These are phyloP conservation scores for Eupithecia tripunctaria DNA, from an alignment of 2,888 invertebrate species.

Conservation along the genomic window DNA sequence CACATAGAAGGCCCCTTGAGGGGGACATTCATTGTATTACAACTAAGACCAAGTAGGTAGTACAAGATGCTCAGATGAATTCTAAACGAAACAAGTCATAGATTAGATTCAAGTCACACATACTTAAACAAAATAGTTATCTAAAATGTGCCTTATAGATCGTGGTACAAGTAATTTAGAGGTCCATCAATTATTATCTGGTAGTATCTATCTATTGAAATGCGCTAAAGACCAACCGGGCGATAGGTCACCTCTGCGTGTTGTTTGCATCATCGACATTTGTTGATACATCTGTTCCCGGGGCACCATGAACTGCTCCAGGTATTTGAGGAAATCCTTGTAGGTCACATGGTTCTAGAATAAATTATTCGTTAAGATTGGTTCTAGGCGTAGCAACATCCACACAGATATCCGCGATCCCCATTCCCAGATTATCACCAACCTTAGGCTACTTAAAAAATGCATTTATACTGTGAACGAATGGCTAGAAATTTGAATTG, in stretches of 20 bases:
- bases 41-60: too few relatives aligned
- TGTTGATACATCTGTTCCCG: constrained; percentile 78
- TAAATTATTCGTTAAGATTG: background rate
- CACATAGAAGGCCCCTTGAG: background rate
- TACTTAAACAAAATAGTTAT: too few relatives aligned
- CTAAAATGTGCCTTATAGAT: too few relatives aligned
- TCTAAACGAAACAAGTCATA: background rate
- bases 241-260: constrained; percentile 64
- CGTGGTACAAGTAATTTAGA: too few relatives aligned
- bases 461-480: too few relatives aligned
- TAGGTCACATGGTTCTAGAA: constrained; percentile 88
- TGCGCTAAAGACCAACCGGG: constrained; percentile 58
- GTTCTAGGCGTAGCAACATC: background rate
- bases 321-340: constrained; percentile 87
- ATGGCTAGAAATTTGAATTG: too few relatives aligned
- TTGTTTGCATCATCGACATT: constrained; percentile 74
- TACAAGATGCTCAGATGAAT: background rate
- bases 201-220: background rate
- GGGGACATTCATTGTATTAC: background rate
- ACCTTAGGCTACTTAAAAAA: background rate
- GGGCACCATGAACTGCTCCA: constrained; percentile 85
- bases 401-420: background rate
- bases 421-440: background rate
- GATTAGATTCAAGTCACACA: too few relatives aligned
- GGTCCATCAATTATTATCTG: too few relatives aligned